Evolutionary conservation across 23 tunicate species (phyloP).

Genomic region (Styela clava): DNA sequence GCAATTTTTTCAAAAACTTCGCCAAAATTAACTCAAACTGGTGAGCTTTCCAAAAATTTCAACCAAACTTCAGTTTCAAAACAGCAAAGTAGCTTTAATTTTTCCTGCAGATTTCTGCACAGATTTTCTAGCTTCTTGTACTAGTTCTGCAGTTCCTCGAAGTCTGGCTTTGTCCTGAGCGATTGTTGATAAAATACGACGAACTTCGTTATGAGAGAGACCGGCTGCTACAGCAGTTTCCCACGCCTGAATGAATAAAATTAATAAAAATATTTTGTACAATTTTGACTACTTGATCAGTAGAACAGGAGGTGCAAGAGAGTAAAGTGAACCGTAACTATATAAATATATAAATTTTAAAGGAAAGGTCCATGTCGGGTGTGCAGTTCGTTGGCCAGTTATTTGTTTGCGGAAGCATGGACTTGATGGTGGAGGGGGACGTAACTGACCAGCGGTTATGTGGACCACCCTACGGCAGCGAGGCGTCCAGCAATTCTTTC

Average conservation of each 20-base stretch:
- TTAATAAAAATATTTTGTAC: too few relatives aligned
- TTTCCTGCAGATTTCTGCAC: slow-evolving; percentile 30
- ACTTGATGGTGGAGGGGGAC: too few relatives aligned
- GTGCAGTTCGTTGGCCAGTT: too few relatives aligned
- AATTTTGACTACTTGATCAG: background rate
- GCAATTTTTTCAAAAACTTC: too few relatives aligned
- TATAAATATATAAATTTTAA: too few relatives aligned
- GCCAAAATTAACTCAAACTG: too few relatives aligned
- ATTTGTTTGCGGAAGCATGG: too few relatives aligned
- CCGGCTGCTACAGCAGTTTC: slow-evolving; percentile 83
- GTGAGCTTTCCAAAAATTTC: background rate
- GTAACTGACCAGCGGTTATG: too few relatives aligned
- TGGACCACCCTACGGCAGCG: too few relatives aligned
- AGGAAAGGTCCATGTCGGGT: too few relatives aligned
- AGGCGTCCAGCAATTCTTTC: too few relatives aligned
- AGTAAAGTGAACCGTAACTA: too few relatives aligned
- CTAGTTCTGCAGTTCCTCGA: slow-evolving; percentile 59
- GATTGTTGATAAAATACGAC: slow-evolving; percentile 38
- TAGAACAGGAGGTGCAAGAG: background rate
- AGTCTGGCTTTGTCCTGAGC: slow-evolving; percentile 61
- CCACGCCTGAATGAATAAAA: slow-evolving; percentile 57
- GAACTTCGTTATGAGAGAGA: slow-evolving; percentile 39
- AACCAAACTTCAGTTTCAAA: slow-evolving; percentile 20
- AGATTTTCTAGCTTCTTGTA: slow-evolving; percentile 39
- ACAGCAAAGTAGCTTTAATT: slow-evolving; percentile 53